Evolutionary conservation across 2,113 vertebrate genomes (phyloP), one percentile per base, ranked within the genome.

Genomic region (Ctenomys sociabilis): DNA sequence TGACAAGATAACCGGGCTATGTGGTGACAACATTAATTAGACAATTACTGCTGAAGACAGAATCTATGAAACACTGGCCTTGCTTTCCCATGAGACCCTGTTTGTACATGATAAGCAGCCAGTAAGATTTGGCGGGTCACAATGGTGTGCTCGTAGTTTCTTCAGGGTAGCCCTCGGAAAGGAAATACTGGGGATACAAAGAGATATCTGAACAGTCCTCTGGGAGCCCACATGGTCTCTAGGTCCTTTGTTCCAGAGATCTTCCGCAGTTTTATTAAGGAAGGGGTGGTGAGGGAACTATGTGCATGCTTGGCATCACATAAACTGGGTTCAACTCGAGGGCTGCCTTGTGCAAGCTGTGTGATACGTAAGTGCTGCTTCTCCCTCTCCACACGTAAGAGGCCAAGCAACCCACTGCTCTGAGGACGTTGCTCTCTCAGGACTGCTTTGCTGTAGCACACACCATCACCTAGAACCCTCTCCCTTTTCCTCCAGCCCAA

Each of bases 21-120:
- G 12, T 89, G 49, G 45, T 95, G 88, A 95, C 91, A 37, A 40
- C 95, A 64, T 94, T 93, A 95, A 95, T 86, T 54, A 75, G 54
- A 78, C 30, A 95, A 95, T 91, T 92, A 85, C 40, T 43, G 40
- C 77, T 92, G 52, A 88, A 95, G 49, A 83, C 90, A 45, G n/a
- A 88, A 81, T 96, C 72, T 66, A 28, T 10, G 57, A 70, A 61
- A 14, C 32, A 92, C 90, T 86, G 61, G 85, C 81, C 95, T 52
- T 85, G 66, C 83, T 96, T 94, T 92, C 80, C 70, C 52, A 14
- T 9, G 64, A 66, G 40, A 10, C 35, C 64, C 26, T 30, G 16
- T n/a, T 70, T 70, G 87, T 90, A 54, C 49, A 35, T 17, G 88
- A 52, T 17, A 73, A 92, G 63, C 3, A 84, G 40, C 73, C 73